Base-by-base conservation (phyloP, 2,888 invertebrate species). In the Tholera decimalis region DNA sequence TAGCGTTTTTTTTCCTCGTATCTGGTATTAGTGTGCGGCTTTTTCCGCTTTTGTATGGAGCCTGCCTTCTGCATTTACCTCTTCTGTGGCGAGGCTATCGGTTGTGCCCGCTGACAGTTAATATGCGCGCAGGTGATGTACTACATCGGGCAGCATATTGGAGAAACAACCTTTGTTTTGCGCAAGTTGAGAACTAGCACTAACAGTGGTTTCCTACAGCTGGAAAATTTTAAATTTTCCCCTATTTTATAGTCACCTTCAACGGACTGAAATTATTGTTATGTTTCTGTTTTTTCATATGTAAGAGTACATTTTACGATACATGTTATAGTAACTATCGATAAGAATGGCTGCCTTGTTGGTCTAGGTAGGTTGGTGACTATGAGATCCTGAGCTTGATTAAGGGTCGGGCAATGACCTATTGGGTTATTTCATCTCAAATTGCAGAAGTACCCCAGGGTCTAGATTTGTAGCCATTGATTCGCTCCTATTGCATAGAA, bases 121-220 rank as follows among this genome's bases (percentile, higher is more conserved):
- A 90, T 91, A 91, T 90, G 90, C 86, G 87, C 85, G 79, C 83
- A 85, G 79, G 88, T 89, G 89, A 90, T 88, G 85, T 88, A 88
- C 86, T 84, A 83, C 84, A 77, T 57, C 63, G 73, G 74, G 64
- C 68, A 81, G 68, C 77, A 77, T 82, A 83, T 82, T 79, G 75
- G 79, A 67, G 74, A 77, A 78, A 69, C 58, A 79, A 71, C 75
- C 72, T 79, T 79, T 64, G 56, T 67, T 64, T 62, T 70, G 44
- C 41, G 47, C 9, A 56, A 54, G 46, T 44, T 28, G 28, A 56
- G 35, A 57, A 55, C 37, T 43, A 43, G 50, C 22, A 41, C 33
- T 49, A 64, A 68, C 24, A 33, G 35, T 30, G 22, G 54, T 43
- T 65, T 58, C n/a, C n/a, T n/a, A n/a, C 13, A 50, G 30, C 1